Base-by-base conservation (phyloP, 2,888 invertebrate species). In the Melipona beecheii region DNA sequence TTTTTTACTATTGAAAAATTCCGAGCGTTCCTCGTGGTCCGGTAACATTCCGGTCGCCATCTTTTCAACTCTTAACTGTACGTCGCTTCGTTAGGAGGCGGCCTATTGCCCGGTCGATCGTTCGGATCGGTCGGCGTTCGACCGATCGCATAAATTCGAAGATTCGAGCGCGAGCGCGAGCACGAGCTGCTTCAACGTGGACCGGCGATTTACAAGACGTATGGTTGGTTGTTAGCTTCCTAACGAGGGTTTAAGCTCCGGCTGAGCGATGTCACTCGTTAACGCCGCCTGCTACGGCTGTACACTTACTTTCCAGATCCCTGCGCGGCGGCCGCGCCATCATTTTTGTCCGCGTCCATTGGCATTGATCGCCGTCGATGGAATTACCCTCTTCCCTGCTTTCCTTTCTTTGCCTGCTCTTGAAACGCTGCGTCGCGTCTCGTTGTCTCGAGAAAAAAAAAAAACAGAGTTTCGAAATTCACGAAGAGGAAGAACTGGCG, bases 181-280 rank as follows among this genome's bases (percentile, higher is more conserved):
- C 36, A 71, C 75, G 75, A 65, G 76, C 70, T 80, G 69, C 74
- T 79, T 79, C 60, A 2, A 52, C 60, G 27, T 69, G 87, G 84
- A 90, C 90, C 86, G 90, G 86, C 91, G 91, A 93, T 92, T 92
- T 88, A 87, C 89, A 90, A 92, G 92, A 92, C 89, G 90, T 90
- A 93, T 91, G 89, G 90, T 84, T 69, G 89, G 91, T 89, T 91
- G 91, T 92, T 93, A 92, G 90, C 89, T 86, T 88, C 83, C 90
- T 92, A 93, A 93, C 93, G 93, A 93, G 92, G 91, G 89, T 91
- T 93, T 91, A 93, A 93, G 92, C 92, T 90, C 83, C 90, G 86
- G 82, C 89, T 91, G 91, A 93, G 88, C 87, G 90, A 93, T 92
- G 92, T 89, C 86, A 91, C 92, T 93, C 92, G 91, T 92, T 93